These are phyloP conservation scores for Hoplostethus mediterraneus DNA, from an alignment of 2,797 vertebrate genomes.

Conservation along the genomic window DNA sequence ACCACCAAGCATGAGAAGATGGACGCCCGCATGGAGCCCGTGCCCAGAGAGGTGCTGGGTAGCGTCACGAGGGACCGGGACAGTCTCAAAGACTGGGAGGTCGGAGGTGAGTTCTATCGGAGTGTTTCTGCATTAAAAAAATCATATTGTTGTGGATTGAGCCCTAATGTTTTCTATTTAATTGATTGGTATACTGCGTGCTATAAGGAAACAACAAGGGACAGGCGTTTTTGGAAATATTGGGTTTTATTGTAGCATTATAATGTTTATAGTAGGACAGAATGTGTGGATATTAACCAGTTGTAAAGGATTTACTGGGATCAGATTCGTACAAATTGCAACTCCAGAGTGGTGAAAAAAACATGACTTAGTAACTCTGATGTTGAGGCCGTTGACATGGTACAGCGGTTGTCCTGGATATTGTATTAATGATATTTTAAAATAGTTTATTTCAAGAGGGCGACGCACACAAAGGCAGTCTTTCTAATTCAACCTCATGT, in stretches of 20 bases:
- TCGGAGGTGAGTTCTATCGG: constrained; percentile 81
- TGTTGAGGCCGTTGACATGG: constrained; percentile 3
- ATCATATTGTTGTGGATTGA: background rate
- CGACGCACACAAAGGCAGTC: background rate
- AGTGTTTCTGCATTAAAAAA: background rate
- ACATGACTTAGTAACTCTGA: constrained; percentile 42
- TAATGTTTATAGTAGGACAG: background rate
- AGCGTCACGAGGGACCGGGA: constrained; percentile 90
- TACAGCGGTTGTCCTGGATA: background rate
- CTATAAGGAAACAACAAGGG: constrained; percentile 4
- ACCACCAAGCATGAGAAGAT: constrained; percentile 83
- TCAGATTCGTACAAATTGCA: constrained; percentile 8
- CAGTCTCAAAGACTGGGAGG: constrained; percentile 89
- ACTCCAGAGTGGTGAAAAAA: constrained; percentile 37
- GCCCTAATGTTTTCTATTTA: constrained; percentile 7
- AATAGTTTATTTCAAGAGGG: constrained; percentile 6
- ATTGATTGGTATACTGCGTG: background rate
- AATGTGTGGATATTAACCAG: background rate
- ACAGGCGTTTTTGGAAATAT: background rate
- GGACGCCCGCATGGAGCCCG: constrained; percentile 91
- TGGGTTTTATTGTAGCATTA: constrained; percentile 18
- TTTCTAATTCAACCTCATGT: constrained; percentile 2
- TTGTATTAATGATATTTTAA: background rate
- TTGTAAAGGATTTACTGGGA: constrained; percentile 26
- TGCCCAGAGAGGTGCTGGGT: constrained; percentile 92